Percentiles rank a stretch among this genome's conserved stretches.
phyloP scores from a whole-genome alignment of 2,797 vertebrate species.

The Cynopterus sphinx region DNA sequence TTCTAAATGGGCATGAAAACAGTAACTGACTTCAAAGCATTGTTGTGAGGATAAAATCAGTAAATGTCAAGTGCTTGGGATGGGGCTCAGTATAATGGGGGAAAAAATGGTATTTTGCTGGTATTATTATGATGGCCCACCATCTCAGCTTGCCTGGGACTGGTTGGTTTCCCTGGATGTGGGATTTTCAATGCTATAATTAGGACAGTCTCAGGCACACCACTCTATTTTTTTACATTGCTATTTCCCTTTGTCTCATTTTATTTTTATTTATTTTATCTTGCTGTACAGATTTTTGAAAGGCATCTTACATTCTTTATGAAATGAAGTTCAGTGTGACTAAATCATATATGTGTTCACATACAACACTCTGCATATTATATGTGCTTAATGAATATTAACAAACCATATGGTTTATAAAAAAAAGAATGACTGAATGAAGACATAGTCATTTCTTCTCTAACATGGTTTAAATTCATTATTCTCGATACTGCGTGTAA shows the following conservation, averaged over 20 bases:
- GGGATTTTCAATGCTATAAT: neutral
- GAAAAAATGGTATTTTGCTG: neutral
- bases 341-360: constrained; percentile 31
- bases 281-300: constrained; percentile 6
- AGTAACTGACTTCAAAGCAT: neutral
- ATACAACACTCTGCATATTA: neutral
- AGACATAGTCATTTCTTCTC: neutral
- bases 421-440: neutral
- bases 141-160: neutral
- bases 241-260: constrained; percentile 8
- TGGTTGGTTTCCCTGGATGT: neutral
- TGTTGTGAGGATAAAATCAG: neutral
- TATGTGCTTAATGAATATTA: constrained; percentile 17
- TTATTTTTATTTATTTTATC: constrained; percentile 46
- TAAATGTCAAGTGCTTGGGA: neutral
- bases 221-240: neutral
- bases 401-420: constrained; percentile 15
- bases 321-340: constrained; percentile 15
- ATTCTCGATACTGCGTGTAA: constrained; percentile 39
- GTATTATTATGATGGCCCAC: neutral
- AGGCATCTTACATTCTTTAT: constrained; percentile 1
- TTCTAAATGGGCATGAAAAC: neutral
- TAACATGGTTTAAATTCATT: constrained; percentile 33
- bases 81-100: neutral
- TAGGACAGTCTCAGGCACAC: neutral